Percentiles rank a stretch among this genome's conserved stretches.
These are phyloP conservation scores for Dendrolimus pini DNA, from an alignment of 2,888 invertebrate species.

Conservation along the genomic window DNA sequence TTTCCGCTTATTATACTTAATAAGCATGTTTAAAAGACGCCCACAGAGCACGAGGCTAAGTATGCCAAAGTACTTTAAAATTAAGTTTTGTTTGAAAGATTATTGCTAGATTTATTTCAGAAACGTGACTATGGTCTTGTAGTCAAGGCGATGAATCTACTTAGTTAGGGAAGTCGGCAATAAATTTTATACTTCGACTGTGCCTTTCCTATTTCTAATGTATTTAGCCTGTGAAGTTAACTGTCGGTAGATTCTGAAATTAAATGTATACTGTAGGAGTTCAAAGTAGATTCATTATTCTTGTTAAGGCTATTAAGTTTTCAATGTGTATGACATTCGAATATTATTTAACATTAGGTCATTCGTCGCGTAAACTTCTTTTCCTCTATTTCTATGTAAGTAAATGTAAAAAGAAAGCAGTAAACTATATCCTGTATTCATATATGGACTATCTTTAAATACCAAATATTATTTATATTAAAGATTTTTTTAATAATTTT, in stretches of 20 bases:
- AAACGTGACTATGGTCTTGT: slow-evolving; percentile 32
- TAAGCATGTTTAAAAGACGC: slow-evolving; percentile 20
- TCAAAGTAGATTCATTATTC: slow-evolving; percentile 43
- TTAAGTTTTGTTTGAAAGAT: slow-evolving; percentile 21
- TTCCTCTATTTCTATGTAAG: too few species aligned
- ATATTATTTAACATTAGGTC: slow-evolving; percentile 16
- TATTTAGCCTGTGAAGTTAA: slow-evolving; percentile 64
- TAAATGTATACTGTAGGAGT: slow-evolving; percentile 60
- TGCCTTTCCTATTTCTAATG: slow-evolving; percentile 76
- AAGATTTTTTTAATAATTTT: too few species aligned
- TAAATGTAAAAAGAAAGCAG: too few species aligned
- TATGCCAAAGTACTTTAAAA: slow-evolving; percentile 27
- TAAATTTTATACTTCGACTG: slow-evolving; percentile 76
- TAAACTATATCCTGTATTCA: too few species aligned
- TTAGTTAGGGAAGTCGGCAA: slow-evolving; percentile 73
- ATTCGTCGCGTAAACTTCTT: too few species aligned
- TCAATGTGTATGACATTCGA: slow-evolving; percentile 34
- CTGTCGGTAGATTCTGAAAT: slow-evolving; percentile 57
- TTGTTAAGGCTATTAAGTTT: slow-evolving; percentile 49
- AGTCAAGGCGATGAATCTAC: slow-evolving; percentile 38
- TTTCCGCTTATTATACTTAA: slow-evolving; percentile 25
- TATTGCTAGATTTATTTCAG: slow-evolving; percentile 25
- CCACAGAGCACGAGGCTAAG: slow-evolving; percentile 18
- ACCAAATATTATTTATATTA: too few species aligned
- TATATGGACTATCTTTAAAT: too few species aligned